Evolutionary conservation across 2,797 vertebrate genomes (phyloP), one percentile per base, ranked within the genome.

Genomic region (Leptoclinus maculatus): DNA sequence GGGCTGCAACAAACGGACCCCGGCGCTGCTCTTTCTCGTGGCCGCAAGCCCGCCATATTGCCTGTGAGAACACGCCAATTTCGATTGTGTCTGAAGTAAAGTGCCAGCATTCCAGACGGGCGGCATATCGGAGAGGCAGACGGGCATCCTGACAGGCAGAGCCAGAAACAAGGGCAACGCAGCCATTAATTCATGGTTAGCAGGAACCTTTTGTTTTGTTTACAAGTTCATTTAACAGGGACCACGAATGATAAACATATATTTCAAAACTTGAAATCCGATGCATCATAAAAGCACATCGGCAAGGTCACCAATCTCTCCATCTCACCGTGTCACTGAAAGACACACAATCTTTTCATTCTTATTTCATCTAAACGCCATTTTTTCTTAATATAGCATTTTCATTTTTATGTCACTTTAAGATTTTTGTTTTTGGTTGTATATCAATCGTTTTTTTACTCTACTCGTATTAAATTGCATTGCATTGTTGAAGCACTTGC

Each of bases 221-320:
- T 41, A 25, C 36, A 39, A 0, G 59, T 39, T 38, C 7, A 25
- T 62, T 62, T 41, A 62, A 62, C 56, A 34, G 29, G 56, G 56
- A 58, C 19, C 29, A 21, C 13, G 4, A 16, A 25, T 14, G 13
- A 41, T 0, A 41, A 60, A 62, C 8, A 25, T 34, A 32, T 2
- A 19, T 60, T 60, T 39, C 34, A 60, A 60, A 23, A 38, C 58
- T 14, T 38, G 19, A 38, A 60, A 8, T 59, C 57, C 21, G 32
- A 38, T 60, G 58, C 19, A n/a, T 59, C 32, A 36, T 3, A 36
- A 17, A 36, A 2, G 57, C 32, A 11, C n/a, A 59, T 66, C 80
- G 87, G 88, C 87, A 89, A 89, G 90, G 90, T 90, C 84, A 85
- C 83, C 71, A 76, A 85, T 87, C 78, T 85, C 70, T 73, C 66